Conservation (phyloP, 2,888 invertebrate species). For the Dynastes maya region DNA sequence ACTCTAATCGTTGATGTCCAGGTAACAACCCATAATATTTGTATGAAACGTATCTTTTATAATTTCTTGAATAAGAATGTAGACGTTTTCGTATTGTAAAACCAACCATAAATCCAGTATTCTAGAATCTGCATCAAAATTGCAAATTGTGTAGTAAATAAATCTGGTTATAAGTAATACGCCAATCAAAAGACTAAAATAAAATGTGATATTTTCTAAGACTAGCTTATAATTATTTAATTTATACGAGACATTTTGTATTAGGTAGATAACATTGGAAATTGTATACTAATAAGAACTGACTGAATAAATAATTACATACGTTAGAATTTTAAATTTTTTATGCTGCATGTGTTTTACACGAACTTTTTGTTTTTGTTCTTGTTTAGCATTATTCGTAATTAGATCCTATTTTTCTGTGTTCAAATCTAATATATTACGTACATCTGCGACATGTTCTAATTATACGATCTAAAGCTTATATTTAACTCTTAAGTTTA, state of each 20-base stretch:
- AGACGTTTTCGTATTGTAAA: conserved; percentile 22
- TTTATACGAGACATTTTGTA: conserved; percentile 37
- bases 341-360: conserved; percentile 50
- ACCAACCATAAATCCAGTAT: conserved; percentile 11
- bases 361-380: conserved; percentile 42
- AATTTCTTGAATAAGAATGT: background rate
- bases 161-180: conserved; percentile 34
- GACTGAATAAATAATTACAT: conserved; percentile 46
- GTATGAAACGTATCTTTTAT: too few relatives aligned
- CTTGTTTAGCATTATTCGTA: conserved; percentile 37
- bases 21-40: too few relatives aligned
- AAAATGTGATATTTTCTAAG: conserved; percentile 42
- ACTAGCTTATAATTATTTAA: conserved; percentile 38
- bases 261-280: conserved; percentile 44
- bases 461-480: too few relatives aligned
- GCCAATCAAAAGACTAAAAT: conserved; percentile 12
- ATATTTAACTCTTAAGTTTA: too few relatives aligned
- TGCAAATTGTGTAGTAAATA: background rate
- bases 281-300: conserved; percentile 48
- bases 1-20: too few relatives aligned
- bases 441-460: background rate
- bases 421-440: conserved; percentile 18
- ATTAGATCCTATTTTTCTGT: conserved; percentile 13
- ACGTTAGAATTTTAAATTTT: conserved; percentile 49
- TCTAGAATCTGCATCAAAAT: conserved; percentile 17